These are phyloP conservation scores for Manis pentadactyla DNA, from an alignment of 2,797 vertebrate species.

Conservation along the genomic window DNA sequence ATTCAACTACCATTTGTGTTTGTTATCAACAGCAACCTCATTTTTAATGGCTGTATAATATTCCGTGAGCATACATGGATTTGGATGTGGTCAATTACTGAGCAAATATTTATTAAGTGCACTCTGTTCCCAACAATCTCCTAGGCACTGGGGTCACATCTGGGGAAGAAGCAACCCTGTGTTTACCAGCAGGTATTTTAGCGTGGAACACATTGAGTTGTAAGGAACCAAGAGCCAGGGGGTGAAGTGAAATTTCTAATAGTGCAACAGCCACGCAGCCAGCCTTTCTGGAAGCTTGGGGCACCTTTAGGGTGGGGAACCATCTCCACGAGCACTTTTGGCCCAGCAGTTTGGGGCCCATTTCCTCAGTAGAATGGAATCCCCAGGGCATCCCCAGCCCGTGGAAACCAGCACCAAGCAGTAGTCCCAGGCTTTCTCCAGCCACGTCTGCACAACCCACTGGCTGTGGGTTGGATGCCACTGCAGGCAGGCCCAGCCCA, in stretches of 20 bases:
- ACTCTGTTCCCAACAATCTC: neutral
- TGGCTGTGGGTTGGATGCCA: accelerated
- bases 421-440: neutral
- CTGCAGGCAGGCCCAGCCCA: accelerated
- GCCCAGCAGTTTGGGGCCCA: neutral
- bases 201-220: accelerated
- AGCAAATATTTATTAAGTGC: neutral
- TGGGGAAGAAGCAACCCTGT: neutral
- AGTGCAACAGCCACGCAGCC: accelerated
- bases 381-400: accelerated
- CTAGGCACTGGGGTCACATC: neutral
- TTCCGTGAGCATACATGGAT: accelerated
- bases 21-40: neutral
- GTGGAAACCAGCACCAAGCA: accelerated
- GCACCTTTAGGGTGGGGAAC: neutral
- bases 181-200: neutral
- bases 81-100: neutral
- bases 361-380: neutral
- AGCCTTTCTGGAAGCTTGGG: neutral
- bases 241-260: neutral
- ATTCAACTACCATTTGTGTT: neutral
- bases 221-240: accelerated
- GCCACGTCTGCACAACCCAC: neutral
- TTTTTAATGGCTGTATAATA: neutral
- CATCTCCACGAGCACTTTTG: neutral